A percentile compares a stretch with the other conserved stretches of the same genome.
phyloP scores from a whole-genome alignment of 1,140 invertebrate genomes.

The Caerostris extrusa region DNA sequence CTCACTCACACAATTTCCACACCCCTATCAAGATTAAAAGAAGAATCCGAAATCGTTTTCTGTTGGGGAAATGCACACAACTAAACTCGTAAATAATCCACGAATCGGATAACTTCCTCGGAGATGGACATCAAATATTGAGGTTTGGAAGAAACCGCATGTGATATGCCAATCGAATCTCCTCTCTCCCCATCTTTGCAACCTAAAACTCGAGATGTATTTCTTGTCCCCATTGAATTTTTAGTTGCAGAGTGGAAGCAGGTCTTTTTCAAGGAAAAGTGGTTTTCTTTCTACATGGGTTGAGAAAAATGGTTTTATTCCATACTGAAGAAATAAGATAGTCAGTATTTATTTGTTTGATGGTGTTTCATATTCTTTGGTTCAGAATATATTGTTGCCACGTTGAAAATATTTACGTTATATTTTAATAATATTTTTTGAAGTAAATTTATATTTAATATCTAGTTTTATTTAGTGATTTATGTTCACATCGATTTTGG shows the following conservation, averaged over 20 bases:
- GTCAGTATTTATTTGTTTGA: no score
- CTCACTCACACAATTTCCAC: not conserved
- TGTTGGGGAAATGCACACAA: not conserved
- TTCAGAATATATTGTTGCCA: no score
- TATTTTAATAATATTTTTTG: no score
- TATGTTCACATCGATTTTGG: no score
- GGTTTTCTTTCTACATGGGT: not conserved
- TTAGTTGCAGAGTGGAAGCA: conserved; percentile 19
- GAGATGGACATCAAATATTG: conserved; percentile 70
- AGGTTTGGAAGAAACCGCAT: conserved; percentile 68
- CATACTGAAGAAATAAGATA: no score
- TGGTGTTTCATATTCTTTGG: no score
- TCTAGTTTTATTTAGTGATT: no score
- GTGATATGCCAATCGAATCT: conserved; percentile 67
- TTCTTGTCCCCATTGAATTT: conserved; percentile 52
- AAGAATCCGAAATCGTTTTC: not conserved
- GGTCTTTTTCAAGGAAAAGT: conserved; percentile 5
- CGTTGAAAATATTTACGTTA: no score
- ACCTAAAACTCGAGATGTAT: conserved; percentile 22
- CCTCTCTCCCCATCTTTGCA: conserved; percentile 31
- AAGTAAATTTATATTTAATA: no score
- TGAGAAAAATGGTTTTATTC: not conserved
- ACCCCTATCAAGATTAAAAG: not conserved
- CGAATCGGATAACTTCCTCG: conserved; percentile 30
- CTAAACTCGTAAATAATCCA: conserved; percentile 62